Conservation (phyloP, 2,113 vertebrate genomes). For the Crypturellus undulatus region DNA sequence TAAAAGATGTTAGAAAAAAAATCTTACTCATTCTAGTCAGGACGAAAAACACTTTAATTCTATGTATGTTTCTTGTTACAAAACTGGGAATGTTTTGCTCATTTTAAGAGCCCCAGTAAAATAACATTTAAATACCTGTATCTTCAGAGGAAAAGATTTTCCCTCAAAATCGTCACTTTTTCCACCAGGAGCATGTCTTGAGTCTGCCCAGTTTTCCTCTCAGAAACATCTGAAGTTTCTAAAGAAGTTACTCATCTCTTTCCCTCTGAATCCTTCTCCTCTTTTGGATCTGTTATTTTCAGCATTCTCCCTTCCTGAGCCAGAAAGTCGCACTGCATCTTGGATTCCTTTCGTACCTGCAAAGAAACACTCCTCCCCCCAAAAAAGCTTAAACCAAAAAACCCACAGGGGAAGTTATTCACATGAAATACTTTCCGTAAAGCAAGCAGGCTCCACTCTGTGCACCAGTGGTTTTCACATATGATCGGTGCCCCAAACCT, state of each 20-base stretch:
- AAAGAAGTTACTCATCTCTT: neutral
- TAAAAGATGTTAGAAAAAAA: neutral
- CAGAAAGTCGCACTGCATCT: neutral
- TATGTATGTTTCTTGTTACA: neutral
- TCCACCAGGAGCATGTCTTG: neutral
- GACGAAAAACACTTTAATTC: neutral
- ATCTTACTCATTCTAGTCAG: neutral
- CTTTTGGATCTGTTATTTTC: neutral
- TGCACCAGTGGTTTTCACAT: neutral
- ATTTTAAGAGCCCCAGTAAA: neutral
- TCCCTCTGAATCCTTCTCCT: neutral
- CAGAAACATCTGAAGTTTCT: conserved; percentile 44
- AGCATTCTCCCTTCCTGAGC: neutral
- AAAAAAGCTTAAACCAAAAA: neutral
- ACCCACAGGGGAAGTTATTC: neutral
- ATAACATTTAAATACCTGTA: neutral
- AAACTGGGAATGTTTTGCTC: neutral
- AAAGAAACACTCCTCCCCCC: too few relatives aligned
- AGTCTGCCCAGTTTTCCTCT: neutral
- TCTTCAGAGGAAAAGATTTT: neutral
- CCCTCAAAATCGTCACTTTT: neutral
- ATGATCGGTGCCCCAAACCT: neutral
- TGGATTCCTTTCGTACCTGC: neutral
- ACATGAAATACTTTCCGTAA: neutral
- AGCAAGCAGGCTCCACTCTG: neutral